phyloP scores from a whole-genome alignment of 2,888 invertebrate genomes.

The Yponomeuta malinellus region DNA sequence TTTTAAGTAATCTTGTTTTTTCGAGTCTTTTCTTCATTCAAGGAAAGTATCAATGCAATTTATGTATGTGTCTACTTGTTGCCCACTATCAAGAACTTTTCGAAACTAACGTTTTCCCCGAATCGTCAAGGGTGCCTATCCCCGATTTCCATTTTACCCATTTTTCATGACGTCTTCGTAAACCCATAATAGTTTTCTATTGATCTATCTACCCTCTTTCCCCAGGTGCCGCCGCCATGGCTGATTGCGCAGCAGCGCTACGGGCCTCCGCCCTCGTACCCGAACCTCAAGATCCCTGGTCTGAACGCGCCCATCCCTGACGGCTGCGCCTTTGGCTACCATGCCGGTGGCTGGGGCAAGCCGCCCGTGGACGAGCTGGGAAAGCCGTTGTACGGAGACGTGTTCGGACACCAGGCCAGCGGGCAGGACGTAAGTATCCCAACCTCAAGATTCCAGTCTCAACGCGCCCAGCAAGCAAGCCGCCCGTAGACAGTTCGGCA shows the following conservation, averaged over 20 bases:
- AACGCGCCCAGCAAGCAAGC: no score
- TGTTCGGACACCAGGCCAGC: constrained; percentile 90
- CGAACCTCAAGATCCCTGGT: constrained; percentile 97
- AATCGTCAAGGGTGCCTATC: no score
- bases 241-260: constrained; percentile 98
- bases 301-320: constrained; percentile 99
- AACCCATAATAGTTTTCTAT: no score
- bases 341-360: constrained; percentile 99
- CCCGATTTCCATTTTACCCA: not conserved
- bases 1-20: no score
- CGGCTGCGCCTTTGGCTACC: constrained; percentile 97
- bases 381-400: constrained; percentile 98
- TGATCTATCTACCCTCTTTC: not conserved
- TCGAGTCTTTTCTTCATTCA: no score
- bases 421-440: constrained; percentile 79
- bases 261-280: constrained; percentile 99
- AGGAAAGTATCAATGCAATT: no score
- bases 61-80: no score
- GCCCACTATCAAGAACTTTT: no score
- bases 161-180: no score
- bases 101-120: no score
- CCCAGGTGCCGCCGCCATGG: constrained; percentile 92
- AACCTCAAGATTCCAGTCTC: no score
- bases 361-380: constrained; percentile 99
- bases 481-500: constrained; percentile 92